Base-by-base conservation (phyloP, 2,113 vertebrate genomes). In the Xenus cinereus region DNA sequence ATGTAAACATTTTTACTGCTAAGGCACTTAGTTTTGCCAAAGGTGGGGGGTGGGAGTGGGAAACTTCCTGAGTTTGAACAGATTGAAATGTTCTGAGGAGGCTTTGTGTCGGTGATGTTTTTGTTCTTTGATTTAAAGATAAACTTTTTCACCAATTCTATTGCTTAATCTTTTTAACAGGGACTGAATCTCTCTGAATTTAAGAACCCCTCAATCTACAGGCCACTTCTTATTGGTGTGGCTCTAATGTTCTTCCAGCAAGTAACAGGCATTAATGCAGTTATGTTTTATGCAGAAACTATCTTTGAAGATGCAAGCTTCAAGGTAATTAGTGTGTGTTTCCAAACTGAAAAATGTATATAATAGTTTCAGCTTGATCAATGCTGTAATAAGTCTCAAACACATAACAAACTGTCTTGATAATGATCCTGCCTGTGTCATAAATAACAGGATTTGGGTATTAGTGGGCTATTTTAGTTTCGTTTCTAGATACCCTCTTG, bases 201-300 rank as follows among this genome's bases (percentile, higher is more conserved):
- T 80, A 96, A 96, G 92, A 98, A 96, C 45, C 98, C 99, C 0
- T 95, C 98, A 0, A 63, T 99, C 93, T 99, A 99, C 97, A 99
- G 99, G 96, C 99, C 99, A 7, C 98, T 99, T 59, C 3, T 97
- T 79, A 98, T 99, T 10, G 99, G 99, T 20, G 12, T 99, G n/a
- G 93, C 98, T 48, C 97, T 99, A 77, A 99, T 99, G 99, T 64
- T 98, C 33, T 98, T 99, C 81, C 99, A 99, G 98, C 99, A 99
- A 97, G 97, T 98, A 54, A 99, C 99, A 0, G 99, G 99, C 26
- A 98, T 99, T 97, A 99, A 99, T 6, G 99, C 99, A 30, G 97
- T 99, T 94, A 99, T 99, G 99, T 99, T 99, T 97, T 99, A 99
- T 16, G 98, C 99, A 3, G 97, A 99, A 96, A 98, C 95, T 63